Evolutionary conservation across 2,888 invertebrate species (phyloP).

Genomic region (Stomorhina lunata): DNA sequence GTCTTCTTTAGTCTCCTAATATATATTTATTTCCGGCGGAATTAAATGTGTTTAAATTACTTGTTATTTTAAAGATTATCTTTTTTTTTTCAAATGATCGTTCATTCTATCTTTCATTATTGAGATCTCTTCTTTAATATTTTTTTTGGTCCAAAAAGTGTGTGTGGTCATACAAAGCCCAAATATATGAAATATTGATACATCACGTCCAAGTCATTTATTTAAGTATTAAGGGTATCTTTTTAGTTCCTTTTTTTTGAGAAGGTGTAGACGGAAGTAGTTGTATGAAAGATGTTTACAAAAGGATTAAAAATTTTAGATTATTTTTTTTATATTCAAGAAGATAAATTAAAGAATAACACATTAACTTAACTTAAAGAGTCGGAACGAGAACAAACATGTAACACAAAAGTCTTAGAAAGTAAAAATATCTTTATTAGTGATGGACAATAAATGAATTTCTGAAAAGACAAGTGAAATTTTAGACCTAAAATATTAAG

Average conservation of each 20-base stretch:
- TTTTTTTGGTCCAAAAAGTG: neutral
- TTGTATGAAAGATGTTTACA: constrained; percentile 48
- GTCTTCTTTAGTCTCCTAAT: too few species aligned
- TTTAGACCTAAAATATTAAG: too few species aligned
- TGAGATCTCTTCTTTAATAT: constrained; percentile 39
- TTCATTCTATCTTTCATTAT: constrained; percentile 10
- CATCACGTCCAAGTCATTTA: constrained; percentile 56
- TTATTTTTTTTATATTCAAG: neutral
- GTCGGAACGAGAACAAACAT: neutral
- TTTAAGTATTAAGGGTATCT: constrained; percentile 23
- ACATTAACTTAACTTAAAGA: neutral
- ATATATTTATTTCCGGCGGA: constrained; percentile 65
- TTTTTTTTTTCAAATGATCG: too few species aligned
- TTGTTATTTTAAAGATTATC: constrained; percentile 60
- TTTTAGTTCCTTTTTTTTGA: neutral
- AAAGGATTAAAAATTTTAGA: constrained; percentile 44
- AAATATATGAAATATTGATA: constrained; percentile 12
- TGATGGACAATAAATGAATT: too few species aligned
- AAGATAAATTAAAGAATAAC: neutral
- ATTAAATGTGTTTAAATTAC: constrained; percentile 53
- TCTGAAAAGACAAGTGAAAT: too few species aligned
- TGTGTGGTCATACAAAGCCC: constrained; percentile 45
- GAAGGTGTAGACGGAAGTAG: constrained; percentile 61
- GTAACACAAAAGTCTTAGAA: constrained; percentile 32
- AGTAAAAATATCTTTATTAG: neutral